Conservation (phyloP, 2,888 invertebrate species). For the Melanophora roralis region DNA sequence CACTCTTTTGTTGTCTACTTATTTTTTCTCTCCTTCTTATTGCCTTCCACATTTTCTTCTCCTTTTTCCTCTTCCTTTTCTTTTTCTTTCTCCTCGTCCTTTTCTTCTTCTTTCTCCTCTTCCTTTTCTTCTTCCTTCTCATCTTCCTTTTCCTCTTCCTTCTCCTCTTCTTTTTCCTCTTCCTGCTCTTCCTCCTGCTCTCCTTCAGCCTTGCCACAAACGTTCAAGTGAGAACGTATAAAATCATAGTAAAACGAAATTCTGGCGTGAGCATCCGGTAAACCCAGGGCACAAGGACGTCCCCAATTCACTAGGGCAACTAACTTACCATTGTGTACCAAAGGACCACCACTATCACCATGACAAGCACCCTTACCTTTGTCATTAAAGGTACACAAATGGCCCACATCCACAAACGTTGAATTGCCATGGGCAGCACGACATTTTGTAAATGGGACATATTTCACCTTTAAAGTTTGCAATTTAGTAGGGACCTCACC, state of each 20-base stretch:
- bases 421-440: conserved; percentile 78
- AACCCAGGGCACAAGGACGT: conserved; percentile 73
- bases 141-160: not conserved
- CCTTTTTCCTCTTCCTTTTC: not conserved
- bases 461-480: conserved; percentile 79
- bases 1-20: too few relatives aligned
- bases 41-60: not conserved
- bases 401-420: conserved; percentile 79
- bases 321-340: conserved; percentile 71
- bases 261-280: conserved; percentile 75
- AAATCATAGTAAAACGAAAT: conserved; percentile 75
- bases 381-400: conserved; percentile 80
- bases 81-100: not conserved
- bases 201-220: conserved; percentile 40
- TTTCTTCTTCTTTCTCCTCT: not conserved
- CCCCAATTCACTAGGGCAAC: conserved; percentile 76
- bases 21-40: too few relatives aligned
- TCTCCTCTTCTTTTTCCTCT: not conserved
- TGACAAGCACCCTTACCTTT: conserved; percentile 79
- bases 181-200: not conserved
- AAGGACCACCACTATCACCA: conserved; percentile 74
- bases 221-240: conserved; percentile 70
- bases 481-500: conserved; percentile 79
- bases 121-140: not conserved
- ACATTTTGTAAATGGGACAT: conserved; percentile 80